Evolutionary conservation across 2,888 invertebrate genomes (phyloP), one percentile per base, ranked within the genome.

Genomic region (Phengaris alcon): DNA sequence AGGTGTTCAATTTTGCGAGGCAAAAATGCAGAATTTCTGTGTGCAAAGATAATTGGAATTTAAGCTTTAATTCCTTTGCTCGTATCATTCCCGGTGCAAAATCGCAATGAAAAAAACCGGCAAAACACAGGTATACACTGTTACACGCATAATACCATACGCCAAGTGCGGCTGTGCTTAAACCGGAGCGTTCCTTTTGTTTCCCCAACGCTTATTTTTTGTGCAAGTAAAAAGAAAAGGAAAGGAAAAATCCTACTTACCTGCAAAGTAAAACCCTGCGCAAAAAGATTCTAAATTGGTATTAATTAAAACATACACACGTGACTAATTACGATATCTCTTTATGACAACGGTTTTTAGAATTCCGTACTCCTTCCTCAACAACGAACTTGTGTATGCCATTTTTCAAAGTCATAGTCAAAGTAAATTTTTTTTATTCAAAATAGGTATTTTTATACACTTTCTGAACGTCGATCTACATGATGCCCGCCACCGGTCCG

Each of bases 81-180:
- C 69, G 15, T 69, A 48, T 46, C 7, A 68, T 13, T n/a, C 7
- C 68, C 35, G 68, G 5, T 5, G 54, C 72, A 72, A 15, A 22
- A 22, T 22, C 22, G 10, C 22, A 12, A 72, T 12, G 12, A 9
- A 52, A 72, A 52, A 72, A 35, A 35, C 35, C 72, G 6, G 15
- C 15, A 54, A 72, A 72, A 72, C 46, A 68, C 44, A 54, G 22
- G 54, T 22, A 52, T 72, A 7, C 70, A 22, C 72, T 8, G 8
- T 54, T 72, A 72, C 72, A 52, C 72, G 48, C 70, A 52, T 51
- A 70, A 51, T 15, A 15, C 70, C 70, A 52, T 15, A 15, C 73
- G 77, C 76, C 79, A 77, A 80, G 78, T 79, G 79, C 78, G 75
- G 76, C 77, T 75, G 78, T 77, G 77, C 79, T 81, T 78, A 77